Conservation (phyloP, 2,113 vertebrate genomes). For the Amphiprion ocellaris region DNA sequence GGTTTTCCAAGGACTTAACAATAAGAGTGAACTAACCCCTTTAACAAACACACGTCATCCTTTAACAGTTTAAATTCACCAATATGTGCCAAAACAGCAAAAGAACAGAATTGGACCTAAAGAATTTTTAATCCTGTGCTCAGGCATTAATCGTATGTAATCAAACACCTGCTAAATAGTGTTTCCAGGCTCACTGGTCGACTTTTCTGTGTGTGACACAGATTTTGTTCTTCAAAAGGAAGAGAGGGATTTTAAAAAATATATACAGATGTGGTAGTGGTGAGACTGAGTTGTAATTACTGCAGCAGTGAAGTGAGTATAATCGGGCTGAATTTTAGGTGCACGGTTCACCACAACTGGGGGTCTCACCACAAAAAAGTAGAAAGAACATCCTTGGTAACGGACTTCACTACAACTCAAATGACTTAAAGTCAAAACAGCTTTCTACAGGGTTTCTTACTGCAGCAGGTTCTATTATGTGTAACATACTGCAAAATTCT, state of each 20-base stretch:
- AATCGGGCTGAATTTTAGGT: neutral
- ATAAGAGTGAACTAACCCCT: no score
- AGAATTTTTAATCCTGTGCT: no score
- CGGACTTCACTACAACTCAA: neutral
- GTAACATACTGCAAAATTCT: neutral
- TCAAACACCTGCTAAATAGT: neutral
- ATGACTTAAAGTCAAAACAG: neutral
- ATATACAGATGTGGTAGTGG: neutral
- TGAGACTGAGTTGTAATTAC: constrained; percentile 17
- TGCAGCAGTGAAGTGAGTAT: constrained; percentile 10
- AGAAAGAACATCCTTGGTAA: neutral
- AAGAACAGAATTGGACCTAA: no score
- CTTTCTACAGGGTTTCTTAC: constrained; percentile 4
- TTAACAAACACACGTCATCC: neutral
- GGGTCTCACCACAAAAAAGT: neutral
- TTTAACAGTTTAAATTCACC: neutral
- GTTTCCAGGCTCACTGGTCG: neutral
- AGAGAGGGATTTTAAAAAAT: neutral
- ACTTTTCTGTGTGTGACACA: neutral
- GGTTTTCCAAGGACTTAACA: no score
- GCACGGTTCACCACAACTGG: constrained; percentile 5
- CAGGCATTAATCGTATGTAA: no score
- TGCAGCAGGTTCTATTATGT: constrained; percentile 4
- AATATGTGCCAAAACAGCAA: neutral
- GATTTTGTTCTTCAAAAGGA: constrained; percentile 1